Base-by-base conservation (phyloP, 2,113 vertebrate species). In the Eleginops maclovinus region DNA sequence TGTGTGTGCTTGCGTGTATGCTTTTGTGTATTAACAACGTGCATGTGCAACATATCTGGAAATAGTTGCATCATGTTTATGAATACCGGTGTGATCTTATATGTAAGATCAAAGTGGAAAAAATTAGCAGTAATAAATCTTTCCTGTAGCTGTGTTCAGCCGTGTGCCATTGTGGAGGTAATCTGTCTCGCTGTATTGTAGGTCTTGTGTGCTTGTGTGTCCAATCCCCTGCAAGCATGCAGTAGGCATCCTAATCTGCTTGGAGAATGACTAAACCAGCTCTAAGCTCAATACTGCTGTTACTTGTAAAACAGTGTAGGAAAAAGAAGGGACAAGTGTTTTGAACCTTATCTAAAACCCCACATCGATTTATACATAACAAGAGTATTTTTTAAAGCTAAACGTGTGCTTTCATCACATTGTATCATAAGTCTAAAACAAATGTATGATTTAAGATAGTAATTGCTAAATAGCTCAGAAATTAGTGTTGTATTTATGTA, bases 221-320 rank as follows among this genome's bases (percentile, higher is more conserved):
- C 81, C 89, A 91, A 92, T 94, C 89, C 89, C 78, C 82, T 77
- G 78, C 76, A 89, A 89, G 85, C 91, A 92, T 87, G 88, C 88
- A 88, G 85, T 77, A 88, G 88, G 90, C 81, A 92, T 88, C 60
- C 82, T 92, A 92, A 93, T 92, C 92, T 93, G 71, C 86, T 90
- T 88, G 86, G 86, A 92, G 83, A 88, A 87, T 87, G 83, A 85
- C 78, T 83, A 72, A 84, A 90, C 54, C 82, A 79, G 78, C 60
- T 67, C 87, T 75, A 84, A 69, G 63, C 75, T 77, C 76, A 86
- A n/a, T 56, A 79, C 62, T 81, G 84, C 49, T 26, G 60, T 82
- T 89, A 83, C 51, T 75, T 71, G 28, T 41, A 81, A 84, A 88
- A 77, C n/a, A 71, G 7, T 49, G 13, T 43, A 46, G 19, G 22